phyloP scores from a whole-genome alignment of 2,888 invertebrate species.

The Ormyrus thymus region DNA sequence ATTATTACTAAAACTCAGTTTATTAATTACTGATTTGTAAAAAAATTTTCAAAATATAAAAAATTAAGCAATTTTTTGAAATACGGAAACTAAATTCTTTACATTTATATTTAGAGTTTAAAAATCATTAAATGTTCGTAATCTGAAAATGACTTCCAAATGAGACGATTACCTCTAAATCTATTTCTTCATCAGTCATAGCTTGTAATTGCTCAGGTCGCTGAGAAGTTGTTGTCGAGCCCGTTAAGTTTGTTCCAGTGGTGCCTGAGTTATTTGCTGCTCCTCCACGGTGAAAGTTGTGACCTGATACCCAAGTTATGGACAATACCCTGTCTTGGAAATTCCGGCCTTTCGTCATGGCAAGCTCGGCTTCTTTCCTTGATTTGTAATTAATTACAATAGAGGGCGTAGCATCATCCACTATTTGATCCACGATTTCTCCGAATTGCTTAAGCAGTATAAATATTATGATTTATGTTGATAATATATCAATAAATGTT shows the following conservation, averaged over 20 bases:
- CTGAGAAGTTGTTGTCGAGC: constrained; percentile 35
- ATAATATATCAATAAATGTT: too few species aligned
- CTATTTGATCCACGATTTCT: constrained; percentile 88
- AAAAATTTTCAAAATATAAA: too few species aligned
- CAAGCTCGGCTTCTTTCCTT: constrained; percentile 87
- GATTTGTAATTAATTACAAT: constrained; percentile 85
- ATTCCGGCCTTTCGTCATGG: constrained; percentile 84
- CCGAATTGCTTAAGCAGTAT: constrained; percentile 85
- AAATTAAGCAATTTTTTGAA: too few species aligned
- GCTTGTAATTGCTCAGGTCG: constrained; percentile 69
- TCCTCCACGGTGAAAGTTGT: constrained; percentile 75
- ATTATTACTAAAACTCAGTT: neutral
- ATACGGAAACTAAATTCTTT: too few species aligned
- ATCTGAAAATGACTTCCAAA: neutral
- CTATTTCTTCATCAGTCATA: constrained; percentile 67
- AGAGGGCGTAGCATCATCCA: constrained; percentile 85
- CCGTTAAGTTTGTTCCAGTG: constrained; percentile 62
- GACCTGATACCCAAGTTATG: constrained; percentile 76
- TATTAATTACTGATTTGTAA: neutral
- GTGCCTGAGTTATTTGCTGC: constrained; percentile 59
- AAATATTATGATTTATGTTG: constrained; percentile 34
- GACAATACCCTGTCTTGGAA: constrained; percentile 80
- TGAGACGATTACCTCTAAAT: constrained; percentile 68
- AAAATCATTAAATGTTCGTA: too few species aligned
- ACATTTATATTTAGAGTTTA: too few species aligned